A percentile compares a stretch with the other conserved stretches of the same genome.
phyloP scores from a whole-genome alignment of 2,888 invertebrate genomes.

The Onthophagus sagittarius region DNA sequence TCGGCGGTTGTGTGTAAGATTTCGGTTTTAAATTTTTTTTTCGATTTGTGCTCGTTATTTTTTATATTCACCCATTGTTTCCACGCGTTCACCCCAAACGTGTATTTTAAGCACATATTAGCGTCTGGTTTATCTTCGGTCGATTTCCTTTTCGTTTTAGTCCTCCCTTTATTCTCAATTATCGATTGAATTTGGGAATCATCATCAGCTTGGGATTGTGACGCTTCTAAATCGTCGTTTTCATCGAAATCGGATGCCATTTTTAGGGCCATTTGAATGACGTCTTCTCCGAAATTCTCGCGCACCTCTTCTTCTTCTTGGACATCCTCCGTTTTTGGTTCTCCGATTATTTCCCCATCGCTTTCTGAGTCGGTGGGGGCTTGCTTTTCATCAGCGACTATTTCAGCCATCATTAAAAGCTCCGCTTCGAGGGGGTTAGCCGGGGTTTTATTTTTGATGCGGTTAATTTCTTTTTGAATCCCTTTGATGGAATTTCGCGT shows the following conservation, averaged over 20 bases:
- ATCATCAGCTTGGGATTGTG: constrained; percentile 11
- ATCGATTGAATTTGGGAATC: constrained; percentile 34
- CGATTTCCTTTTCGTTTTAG: constrained; percentile 12
- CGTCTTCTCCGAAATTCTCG: constrained; percentile 71
- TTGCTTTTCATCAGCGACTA: constrained; percentile 78
- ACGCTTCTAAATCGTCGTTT: constrained; percentile 74
- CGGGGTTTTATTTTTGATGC: constrained; percentile 81
- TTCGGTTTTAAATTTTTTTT: constrained; percentile 63
- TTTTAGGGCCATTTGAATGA: constrained; percentile 80
- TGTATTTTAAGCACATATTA: constrained; percentile 80
- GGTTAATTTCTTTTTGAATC: constrained; percentile 78
- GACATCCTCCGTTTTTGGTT: constrained; percentile 24
- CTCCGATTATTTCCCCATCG: constrained; percentile 22
- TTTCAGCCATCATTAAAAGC: constrained; percentile 85
- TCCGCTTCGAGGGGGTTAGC: constrained; percentile 86
- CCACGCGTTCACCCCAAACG: constrained; percentile 88
- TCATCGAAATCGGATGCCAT: constrained; percentile 85
- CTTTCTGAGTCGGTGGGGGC: constrained; percentile 52
- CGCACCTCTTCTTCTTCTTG: constrained; percentile 12
- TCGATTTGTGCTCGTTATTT: constrained; percentile 51
- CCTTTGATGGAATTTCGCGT: constrained; percentile 74
- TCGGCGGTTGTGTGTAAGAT: constrained; percentile 78
- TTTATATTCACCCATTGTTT: constrained; percentile 83
- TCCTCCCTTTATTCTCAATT: constrained; percentile 25
- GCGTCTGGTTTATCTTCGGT: constrained; percentile 75